These are phyloP conservation scores for Meliscaeva auricollis DNA, from an alignment of 2,888 invertebrate species.

Conservation along the genomic window DNA sequence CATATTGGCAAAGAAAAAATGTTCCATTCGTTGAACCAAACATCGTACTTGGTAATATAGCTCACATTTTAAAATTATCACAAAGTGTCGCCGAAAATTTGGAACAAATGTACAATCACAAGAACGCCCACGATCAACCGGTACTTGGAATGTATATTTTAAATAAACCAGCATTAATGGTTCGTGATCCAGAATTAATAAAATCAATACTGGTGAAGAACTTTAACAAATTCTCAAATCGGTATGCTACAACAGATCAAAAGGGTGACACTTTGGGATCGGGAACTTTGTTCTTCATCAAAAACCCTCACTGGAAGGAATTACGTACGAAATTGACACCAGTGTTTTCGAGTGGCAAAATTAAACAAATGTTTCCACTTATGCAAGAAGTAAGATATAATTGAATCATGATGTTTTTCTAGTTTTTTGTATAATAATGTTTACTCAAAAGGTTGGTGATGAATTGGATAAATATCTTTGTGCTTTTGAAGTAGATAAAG, in stretches of 20 bases:
- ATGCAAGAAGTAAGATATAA: slow-evolving; percentile 79
- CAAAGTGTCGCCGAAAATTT: slow-evolving; percentile 47
- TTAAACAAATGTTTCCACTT: slow-evolving; percentile 83
- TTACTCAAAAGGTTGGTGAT: slow-evolving; percentile 75
- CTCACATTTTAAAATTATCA: background rate
- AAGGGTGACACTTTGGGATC: slow-evolving; percentile 82
- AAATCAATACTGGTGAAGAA: slow-evolving; percentile 82
- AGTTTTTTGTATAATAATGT: background rate
- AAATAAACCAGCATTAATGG: slow-evolving; percentile 80
- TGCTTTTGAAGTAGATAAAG: background rate
- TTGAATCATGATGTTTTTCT: background rate
- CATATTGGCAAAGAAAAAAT: slow-evolving; percentile 32
- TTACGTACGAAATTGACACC: slow-evolving; percentile 84
- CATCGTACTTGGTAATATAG: background rate
- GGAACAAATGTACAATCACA: slow-evolving; percentile 78
- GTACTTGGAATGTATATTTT: slow-evolving; percentile 80
- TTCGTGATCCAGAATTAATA: slow-evolving; percentile 81
- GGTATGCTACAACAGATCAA: slow-evolving; percentile 79
- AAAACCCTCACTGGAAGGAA: slow-evolving; percentile 84
- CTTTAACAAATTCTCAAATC: slow-evolving; percentile 83
- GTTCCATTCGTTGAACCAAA: slow-evolving; percentile 20
- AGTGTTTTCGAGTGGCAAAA: slow-evolving; percentile 84
- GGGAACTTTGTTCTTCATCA: slow-evolving; percentile 84
- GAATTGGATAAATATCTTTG: slow-evolving; percentile 76
- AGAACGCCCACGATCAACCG: slow-evolving; percentile 70